These are phyloP conservation scores for Steromphala cineraria DNA, from an alignment of 2,888 invertebrate species.

Conservation along the genomic window DNA sequence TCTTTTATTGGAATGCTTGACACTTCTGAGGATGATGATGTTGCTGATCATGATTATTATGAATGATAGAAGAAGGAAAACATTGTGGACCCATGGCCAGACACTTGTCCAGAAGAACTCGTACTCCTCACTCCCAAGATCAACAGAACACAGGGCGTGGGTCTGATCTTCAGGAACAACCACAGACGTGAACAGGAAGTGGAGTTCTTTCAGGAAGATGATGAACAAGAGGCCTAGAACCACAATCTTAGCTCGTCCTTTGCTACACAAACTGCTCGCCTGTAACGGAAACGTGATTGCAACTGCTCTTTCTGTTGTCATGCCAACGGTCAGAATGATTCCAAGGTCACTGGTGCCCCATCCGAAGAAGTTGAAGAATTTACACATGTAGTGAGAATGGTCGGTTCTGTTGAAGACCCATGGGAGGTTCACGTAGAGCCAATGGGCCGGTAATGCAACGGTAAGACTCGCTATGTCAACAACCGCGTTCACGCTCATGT, in stretches of 20 bases:
- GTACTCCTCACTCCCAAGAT: slow-evolving; percentile 21
- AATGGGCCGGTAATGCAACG: slow-evolving; percentile 54
- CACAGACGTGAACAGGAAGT: slow-evolving; percentile 41
- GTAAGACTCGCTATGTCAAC: slow-evolving; percentile 52
- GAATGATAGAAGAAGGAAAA: slow-evolving; percentile 52
- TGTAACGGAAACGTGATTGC: slow-evolving; percentile 59
- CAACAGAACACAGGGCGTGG: slow-evolving; percentile 52
- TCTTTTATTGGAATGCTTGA: slow-evolving; percentile 39
- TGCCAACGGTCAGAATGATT: slow-evolving; percentile 56
- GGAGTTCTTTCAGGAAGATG: slow-evolving; percentile 52
- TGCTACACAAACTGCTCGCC: slow-evolving; percentile 49
- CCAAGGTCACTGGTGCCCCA: slow-evolving; percentile 60
- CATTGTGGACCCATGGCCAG: slow-evolving; percentile 56
- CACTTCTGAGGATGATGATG: slow-evolving; percentile 50
- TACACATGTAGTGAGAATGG: slow-evolving; percentile 53
- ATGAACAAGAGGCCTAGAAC: slow-evolving; percentile 39
- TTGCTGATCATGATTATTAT: slow-evolving; percentile 52
- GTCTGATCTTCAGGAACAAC: slow-evolving; percentile 30
- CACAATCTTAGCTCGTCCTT: slow-evolving; percentile 48
- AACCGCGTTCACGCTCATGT: slow-evolving; percentile 53
- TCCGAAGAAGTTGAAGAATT: slow-evolving; percentile 56
- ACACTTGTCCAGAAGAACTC: slow-evolving; percentile 35
- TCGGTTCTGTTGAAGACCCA: slow-evolving; percentile 40
- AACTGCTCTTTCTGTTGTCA: slow-evolving; percentile 61
- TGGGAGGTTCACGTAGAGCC: slow-evolving; percentile 59